These are phyloP conservation scores for Cancer borealis DNA, from an alignment of 2,888 invertebrate species.

Conservation along the genomic window DNA sequence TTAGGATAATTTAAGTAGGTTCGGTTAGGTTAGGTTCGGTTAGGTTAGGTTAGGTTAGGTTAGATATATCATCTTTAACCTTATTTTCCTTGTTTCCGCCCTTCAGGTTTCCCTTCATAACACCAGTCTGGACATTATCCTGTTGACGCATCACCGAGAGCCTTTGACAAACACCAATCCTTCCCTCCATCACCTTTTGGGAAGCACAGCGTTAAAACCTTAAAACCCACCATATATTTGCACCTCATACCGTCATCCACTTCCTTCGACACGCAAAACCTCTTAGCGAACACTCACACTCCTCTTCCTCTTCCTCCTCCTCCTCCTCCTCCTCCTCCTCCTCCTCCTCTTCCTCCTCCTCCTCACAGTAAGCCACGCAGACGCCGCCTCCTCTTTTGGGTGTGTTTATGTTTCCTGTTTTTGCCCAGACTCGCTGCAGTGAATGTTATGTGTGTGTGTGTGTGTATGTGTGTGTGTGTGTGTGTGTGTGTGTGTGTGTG, in stretches of 20 bases:
- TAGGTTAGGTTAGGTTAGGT: too few species aligned
- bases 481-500: not conserved
- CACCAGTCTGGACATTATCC: not conserved
- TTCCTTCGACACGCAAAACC: not conserved
- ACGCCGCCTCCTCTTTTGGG: not conserved
- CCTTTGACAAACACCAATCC: not conserved
- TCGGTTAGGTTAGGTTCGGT: too few species aligned
- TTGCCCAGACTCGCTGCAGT: not conserved
- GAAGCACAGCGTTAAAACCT: not conserved
- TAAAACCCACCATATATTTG: not conserved
- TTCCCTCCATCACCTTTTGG: not conserved
- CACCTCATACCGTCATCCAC: not conserved
- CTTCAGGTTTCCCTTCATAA: too few species aligned
- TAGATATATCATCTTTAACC: too few species aligned
- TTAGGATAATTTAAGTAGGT: too few species aligned
- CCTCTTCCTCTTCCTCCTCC: not conserved
- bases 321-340: not conserved
- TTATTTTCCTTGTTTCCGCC: too few species aligned
- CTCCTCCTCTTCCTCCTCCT: too few species aligned
- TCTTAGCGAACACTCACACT: not conserved
- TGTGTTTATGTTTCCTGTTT: slow-evolving; percentile 24
- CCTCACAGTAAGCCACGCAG: not conserved
- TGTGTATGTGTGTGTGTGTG: not conserved
- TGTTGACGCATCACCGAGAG: slow-evolving; percentile 15
- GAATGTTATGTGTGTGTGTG: not conserved